phyloP scores from a whole-genome alignment of 2,797 vertebrate species.

The Podarcis lilfordi region DNA sequence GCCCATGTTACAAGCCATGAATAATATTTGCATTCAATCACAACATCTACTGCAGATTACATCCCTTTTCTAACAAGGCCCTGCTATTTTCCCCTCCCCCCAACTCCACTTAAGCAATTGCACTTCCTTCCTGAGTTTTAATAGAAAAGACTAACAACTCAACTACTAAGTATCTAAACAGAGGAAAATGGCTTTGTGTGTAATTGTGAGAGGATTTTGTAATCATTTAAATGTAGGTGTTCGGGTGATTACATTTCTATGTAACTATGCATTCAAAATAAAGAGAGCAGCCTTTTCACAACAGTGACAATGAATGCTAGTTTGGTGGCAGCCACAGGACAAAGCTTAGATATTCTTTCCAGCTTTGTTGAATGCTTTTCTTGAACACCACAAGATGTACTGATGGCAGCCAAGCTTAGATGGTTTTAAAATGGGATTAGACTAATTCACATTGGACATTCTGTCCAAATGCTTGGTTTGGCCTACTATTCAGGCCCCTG shows the following conservation, averaged over 20 bases:
- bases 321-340: slow-evolving; percentile 54
- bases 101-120: slow-evolving; percentile 62
- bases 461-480: too few species aligned
- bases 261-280: slow-evolving; percentile 41
- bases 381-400: too few species aligned
- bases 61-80: slow-evolving; percentile 59
- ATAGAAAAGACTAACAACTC: slow-evolving; percentile 61
- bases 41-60: slow-evolving; percentile 59
- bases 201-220: slow-evolving; percentile 59
- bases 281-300: slow-evolving; percentile 40
- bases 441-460: too few species aligned
- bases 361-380: too few species aligned
- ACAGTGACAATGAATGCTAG: slow-evolving; percentile 46
- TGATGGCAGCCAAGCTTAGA: too few species aligned
- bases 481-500: too few species aligned
- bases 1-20: slow-evolving; percentile 58
- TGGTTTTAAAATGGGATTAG: too few species aligned
- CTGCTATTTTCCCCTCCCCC: background rate
- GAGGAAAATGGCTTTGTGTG: slow-evolving; percentile 51
- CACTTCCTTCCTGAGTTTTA: slow-evolving; percentile 57
- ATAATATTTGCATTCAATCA: slow-evolving; percentile 76
- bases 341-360: slow-evolving; percentile 6
- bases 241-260: slow-evolving; percentile 57
- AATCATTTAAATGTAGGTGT: slow-evolving; percentile 60
- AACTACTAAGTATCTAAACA: slow-evolving; percentile 59